Percentiles rank a stretch among this genome's conserved stretches.
phyloP scores from a whole-genome alignment of 2,797 vertebrate genomes.

The Sebastes flavidus region DNA sequence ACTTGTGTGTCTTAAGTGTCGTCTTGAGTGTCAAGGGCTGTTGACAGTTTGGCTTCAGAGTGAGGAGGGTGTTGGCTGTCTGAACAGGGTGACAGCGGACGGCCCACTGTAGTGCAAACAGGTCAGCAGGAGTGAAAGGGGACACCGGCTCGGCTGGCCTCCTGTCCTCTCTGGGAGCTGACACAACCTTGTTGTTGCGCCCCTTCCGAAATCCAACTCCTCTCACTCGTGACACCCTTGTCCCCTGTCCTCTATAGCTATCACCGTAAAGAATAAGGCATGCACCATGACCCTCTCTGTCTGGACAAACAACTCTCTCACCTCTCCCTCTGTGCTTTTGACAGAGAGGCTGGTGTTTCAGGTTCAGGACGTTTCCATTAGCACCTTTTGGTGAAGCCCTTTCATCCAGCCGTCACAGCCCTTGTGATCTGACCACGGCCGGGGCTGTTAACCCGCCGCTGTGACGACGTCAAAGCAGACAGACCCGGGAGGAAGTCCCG shows the following conservation, averaged over 20 bases:
- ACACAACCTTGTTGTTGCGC: constrained; percentile 40
- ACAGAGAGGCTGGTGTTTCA: constrained; percentile 45
- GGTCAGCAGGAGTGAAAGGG: constrained; percentile 62
- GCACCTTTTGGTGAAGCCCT: constrained; percentile 71
- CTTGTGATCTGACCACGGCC: constrained; percentile 57
- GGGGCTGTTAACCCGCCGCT: constrained; percentile 45
- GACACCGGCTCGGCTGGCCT: constrained; percentile 44
- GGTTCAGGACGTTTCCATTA: constrained; percentile 66
- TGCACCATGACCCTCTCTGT: constrained; percentile 42
- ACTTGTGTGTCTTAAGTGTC: constrained; percentile 53
- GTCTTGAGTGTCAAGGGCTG: constrained; percentile 46
- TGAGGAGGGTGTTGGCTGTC: constrained; percentile 60
- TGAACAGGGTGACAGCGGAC: constrained; percentile 56
- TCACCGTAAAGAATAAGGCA: constrained; percentile 33
- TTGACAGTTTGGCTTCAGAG: constrained; percentile 52
- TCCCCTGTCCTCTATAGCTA: constrained; percentile 28
- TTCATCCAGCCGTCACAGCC: constrained; percentile 56
- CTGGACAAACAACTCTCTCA: constrained; percentile 46
- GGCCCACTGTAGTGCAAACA: constrained; percentile 55
- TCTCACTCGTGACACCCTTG: constrained; percentile 39
- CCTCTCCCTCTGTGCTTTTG: constrained; percentile 18
- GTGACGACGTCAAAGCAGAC: constrained; percentile 39
- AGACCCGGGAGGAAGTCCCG: constrained; percentile 39
- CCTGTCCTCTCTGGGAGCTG: constrained; percentile 31
- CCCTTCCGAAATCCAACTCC: background rate